Base-by-base conservation (phyloP, 2,888 invertebrate species). In the Volucella zonaria region DNA sequence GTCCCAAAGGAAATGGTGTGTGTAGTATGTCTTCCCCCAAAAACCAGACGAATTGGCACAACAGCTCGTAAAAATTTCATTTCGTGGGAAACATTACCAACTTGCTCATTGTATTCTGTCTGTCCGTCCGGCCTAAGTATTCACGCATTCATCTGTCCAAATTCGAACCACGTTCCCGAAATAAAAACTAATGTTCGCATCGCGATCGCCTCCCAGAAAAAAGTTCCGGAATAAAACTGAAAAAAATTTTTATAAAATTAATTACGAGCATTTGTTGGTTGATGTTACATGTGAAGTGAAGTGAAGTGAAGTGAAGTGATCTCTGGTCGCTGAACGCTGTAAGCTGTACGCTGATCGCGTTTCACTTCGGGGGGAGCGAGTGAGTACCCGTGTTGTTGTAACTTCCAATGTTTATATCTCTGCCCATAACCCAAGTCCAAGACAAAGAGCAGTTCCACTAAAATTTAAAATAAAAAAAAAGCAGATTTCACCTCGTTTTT, bases 11-110 rank as follows among this genome's bases (percentile, higher is more conserved):
- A 76, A 76, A 68, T 76, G 31, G 6, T 31, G 31, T 31, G 31
- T 31, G 31, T 31, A 31, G 31, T 64, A 78, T 47, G 42, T 71
- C 56, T 61, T 56, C 56, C 56, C 43, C 15, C 75, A 14, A 31
- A 15, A 74, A 45, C 56, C 51, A 64, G 47, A 70, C 83, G 71
- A 83, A 83, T 83, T 80, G 80, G 75, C 80, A 71, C 66, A 80
- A 51, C 54, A 52, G 15, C 66, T 71, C 31, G 51, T 58, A 51
- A 61, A 40, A 54, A 80, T 45, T 59, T 38, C n/a, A 71, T 51
- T 83, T 83, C 80, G 80, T 83, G 83, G 80, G 83, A 83, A 83
- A 59, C 70, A 59, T 79, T 47, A 74, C n/a, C n/a, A n/a, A n/a
- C 31, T 70, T 83, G 74, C 79, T 70, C 74, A 79, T 66, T 74